A percentile compares a stretch with the other conserved stretches of the same genome.
Evolutionary conservation across 1,140 invertebrate genomes (phyloP).

Genomic region (Philotrypesis tridentata): DNA sequence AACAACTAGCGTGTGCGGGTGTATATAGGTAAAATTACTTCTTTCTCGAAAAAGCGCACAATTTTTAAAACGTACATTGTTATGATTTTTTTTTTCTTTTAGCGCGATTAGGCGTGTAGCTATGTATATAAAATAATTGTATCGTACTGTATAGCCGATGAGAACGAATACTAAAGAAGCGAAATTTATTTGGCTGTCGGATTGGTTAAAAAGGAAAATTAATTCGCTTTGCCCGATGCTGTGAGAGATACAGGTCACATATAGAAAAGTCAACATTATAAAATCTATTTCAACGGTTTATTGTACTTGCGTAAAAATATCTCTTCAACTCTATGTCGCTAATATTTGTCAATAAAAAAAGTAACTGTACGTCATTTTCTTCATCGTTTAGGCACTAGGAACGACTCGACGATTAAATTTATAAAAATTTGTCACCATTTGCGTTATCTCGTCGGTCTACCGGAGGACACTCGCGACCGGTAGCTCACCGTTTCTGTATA

Average conservation of each 20-base stretch:
- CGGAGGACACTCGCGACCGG: neutral
- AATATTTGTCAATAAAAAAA: conserved; percentile 9
- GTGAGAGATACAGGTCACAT: no score
- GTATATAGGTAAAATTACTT: conserved; percentile 22
- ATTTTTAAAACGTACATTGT: conserved; percentile 8
- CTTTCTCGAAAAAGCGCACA: neutral
- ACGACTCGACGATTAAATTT: conserved; percentile 2
- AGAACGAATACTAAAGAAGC: conserved; percentile 2
- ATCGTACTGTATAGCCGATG: conserved; percentile 1
- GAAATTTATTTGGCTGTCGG: neutral
- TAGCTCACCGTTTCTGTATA: neutral
- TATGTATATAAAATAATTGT: conserved; percentile 23
- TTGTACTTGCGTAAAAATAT: conserved; percentile 22
- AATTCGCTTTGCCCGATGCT: no score
- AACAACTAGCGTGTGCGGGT: conserved; percentile 38
- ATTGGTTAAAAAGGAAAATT: neutral
- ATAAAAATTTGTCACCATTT: conserved; percentile 18
- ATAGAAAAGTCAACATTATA: conserved; percentile 35
- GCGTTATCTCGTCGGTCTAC: neutral
- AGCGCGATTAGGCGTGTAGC: neutral
- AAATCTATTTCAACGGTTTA: conserved; percentile 22
- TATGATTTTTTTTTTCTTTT: neutral
- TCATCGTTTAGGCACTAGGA: conserved; percentile 13
- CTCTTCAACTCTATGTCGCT: neutral
- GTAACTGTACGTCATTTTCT: conserved; percentile 1